Percentiles rank a stretch among this genome's conserved stretches.
Conservation (phyloP, 2,113 vertebrate species). For the Potamarius usumacintae region DNA sequence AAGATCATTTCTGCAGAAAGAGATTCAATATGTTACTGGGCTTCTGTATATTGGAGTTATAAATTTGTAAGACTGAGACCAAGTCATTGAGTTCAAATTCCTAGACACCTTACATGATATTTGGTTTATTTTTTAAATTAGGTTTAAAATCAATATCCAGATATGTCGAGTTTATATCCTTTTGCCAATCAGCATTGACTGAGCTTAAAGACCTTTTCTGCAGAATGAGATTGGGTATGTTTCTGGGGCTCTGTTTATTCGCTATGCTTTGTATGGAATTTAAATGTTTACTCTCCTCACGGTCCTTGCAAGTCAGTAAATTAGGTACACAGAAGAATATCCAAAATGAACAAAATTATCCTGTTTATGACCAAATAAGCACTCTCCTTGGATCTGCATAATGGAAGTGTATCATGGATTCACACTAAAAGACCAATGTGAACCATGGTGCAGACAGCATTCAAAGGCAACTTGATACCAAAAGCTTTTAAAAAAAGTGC, state of each 20-base stretch:
- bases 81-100: background rate
- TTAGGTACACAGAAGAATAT: background rate
- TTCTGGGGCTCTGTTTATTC: background rate
- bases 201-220: background rate
- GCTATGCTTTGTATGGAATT: background rate
- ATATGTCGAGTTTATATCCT: background rate
- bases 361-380: background rate
- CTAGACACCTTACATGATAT: background rate
- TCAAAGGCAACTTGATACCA: background rate
- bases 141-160: background rate
- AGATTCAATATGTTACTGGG: background rate
- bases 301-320: background rate
- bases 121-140: background rate
- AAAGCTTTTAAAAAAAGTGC: background rate
- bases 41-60: background rate
- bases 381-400: background rate
- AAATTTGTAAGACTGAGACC: background rate
- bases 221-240: background rate
- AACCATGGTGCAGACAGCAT: background rate
- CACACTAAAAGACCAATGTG: background rate
- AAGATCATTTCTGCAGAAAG: background rate
- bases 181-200: background rate
- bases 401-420: background rate
- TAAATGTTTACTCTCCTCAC: background rate
- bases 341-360: background rate